A percentile compares a stretch with the other conserved stretches of the same genome.
phyloP scores from a whole-genome alignment of 2,113 vertebrate species.

The Octodon degus region DNA sequence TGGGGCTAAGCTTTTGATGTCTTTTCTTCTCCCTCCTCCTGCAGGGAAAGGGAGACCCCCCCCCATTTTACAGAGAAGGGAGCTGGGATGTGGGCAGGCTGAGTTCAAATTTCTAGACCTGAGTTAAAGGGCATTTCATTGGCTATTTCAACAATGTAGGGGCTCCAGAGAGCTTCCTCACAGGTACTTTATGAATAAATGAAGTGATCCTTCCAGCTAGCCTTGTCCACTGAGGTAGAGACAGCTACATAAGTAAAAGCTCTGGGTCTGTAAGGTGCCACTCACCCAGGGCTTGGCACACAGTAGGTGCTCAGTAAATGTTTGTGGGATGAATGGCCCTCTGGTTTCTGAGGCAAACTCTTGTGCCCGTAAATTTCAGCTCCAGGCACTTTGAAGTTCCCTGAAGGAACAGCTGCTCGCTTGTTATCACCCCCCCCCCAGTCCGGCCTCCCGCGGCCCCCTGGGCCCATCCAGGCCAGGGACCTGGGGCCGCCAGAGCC shows the following conservation, averaged over 20 bases:
- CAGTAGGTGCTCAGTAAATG: constrained; percentile 72
- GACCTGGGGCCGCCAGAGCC: constrained; percentile 88
- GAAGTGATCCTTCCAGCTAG: neutral
- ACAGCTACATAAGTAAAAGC: neutral
- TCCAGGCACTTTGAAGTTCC: constrained; percentile 90
- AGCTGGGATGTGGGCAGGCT: neutral
- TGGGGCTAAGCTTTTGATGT: neutral
- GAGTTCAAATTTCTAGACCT: neutral
- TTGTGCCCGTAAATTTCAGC: constrained; percentile 80
- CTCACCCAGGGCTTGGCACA: constrained; percentile 35
- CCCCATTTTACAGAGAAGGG: neutral
- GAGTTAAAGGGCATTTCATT: neutral
- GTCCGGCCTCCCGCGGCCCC: constrained; percentile 62
- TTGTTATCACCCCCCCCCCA: constrained; percentile 84
- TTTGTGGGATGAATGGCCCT: constrained; percentile 53
- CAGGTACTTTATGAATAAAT: neutral
- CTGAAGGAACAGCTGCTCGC: constrained; percentile 89
- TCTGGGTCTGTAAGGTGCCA: neutral
- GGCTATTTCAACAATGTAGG: neutral
- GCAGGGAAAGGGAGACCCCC: too few relatives aligned
- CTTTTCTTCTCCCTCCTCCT: neutral
- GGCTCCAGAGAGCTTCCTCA: neutral
- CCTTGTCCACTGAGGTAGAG: neutral
- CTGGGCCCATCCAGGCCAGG: constrained; percentile 84
- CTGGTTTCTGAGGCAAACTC: constrained; percentile 65